Evolutionary conservation across 2,113 vertebrate species (phyloP), one percentile per base, ranked within the genome.

Genomic region (Salminus brasiliensis): DNA sequence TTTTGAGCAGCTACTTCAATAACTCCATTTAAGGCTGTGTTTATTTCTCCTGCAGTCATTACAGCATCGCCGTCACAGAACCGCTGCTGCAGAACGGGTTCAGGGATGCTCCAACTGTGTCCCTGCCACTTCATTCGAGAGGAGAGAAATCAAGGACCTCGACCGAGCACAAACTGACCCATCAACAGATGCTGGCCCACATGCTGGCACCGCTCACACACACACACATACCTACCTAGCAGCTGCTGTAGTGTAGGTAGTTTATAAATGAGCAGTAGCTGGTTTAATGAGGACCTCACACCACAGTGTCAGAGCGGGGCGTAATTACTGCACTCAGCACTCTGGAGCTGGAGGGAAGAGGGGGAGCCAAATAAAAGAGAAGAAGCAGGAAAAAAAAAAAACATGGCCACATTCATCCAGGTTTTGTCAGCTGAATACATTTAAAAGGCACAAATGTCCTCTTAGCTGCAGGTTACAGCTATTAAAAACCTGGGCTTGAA

Each of bases 271-370:
- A 73, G 68, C 69, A 59, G 41, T 62, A 76, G 68, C 73, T 70
- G 60, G 73, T 80, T 76, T 80, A 83, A 83, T 76, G 52, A 83
- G 68, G 32, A 73, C 68, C 78, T 76, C 78, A 53, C 67, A 60
- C 34, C 23, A 41, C 39, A 69, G 74, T 68, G 49, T 80, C 43
- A 73, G 53, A 62, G 49, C 59, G 70, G 59, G 67, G 55, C 32
- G 29, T 83, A 83, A 80, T 83, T 83, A 83, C 78, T 23, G 72
- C 73, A 68, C 77, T 72, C 66, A 59, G 72, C 49, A 76, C 39
- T 76, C 49, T n/a, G n/a, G n/a, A n/a, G 57, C 77, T 27, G 55
- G 53, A 79, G 55, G 36, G 25, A 8, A 41, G 18, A 68, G n/a
- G 41, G n/a, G 34, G 18, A 13, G n/a, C n/a, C n/a, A n/a, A 34